A percentile compares a stretch with the other conserved stretches of the same genome.
Evolutionary conservation across 2,888 invertebrate species (phyloP).

Genomic region (Sarcophaga carnaria): DNA sequence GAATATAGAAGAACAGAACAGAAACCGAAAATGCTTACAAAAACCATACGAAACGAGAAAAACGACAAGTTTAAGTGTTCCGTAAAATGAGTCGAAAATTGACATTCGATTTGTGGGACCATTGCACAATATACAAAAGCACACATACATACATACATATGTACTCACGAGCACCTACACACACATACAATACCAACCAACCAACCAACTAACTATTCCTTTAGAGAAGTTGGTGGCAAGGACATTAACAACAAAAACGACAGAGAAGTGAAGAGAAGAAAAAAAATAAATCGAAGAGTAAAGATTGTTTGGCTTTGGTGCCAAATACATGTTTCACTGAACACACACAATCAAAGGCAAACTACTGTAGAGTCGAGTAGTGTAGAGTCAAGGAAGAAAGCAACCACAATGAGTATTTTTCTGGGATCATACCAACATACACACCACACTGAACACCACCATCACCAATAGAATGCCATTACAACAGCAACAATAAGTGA

Average conservation of each 20-base stretch:
- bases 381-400: not conserved
- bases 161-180: slow-evolving; percentile 14
- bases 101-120: slow-evolving; percentile 80
- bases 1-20: not conserved
- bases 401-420: slow-evolving; percentile 57
- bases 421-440: slow-evolving; percentile 1
- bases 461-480: slow-evolving; percentile 9
- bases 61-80: slow-evolving; percentile 77
- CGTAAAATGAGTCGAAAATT: slow-evolving; percentile 80
- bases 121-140: slow-evolving; percentile 73
- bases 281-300: slow-evolving; percentile 54
- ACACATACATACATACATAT: slow-evolving; percentile 9
- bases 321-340: slow-evolving; percentile 68
- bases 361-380: not conserved
- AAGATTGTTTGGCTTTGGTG: slow-evolving; percentile 65
- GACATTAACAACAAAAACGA: not conserved
- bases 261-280: not conserved
- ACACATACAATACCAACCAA: not conserved
- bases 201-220: slow-evolving; percentile 24
- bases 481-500: not conserved
- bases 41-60: slow-evolving; percentile 46
- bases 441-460: not conserved
- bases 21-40: slow-evolving; percentile 27
- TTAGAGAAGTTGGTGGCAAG: not conserved
- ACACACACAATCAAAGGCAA: slow-evolving; percentile 59